phyloP scores from a whole-genome alignment of 2,888 invertebrate genomes.

The Copidosoma aretas region DNA sequence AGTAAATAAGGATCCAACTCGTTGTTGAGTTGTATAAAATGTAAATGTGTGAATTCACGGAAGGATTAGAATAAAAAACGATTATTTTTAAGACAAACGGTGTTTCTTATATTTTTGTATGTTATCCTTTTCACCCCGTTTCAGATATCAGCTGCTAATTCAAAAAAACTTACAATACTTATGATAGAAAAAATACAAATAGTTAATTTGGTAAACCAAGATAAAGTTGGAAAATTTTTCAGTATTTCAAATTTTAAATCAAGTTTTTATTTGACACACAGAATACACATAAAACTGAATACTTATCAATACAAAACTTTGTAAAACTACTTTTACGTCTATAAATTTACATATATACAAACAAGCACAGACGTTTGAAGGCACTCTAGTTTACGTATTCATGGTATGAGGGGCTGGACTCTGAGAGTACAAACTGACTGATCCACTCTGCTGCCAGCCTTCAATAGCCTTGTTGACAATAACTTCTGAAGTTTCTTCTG shows the following conservation, averaged over 20 bases:
- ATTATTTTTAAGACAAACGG: slow-evolving; percentile 59
- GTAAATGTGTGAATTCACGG: slow-evolving; percentile 56
- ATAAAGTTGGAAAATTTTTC: no score
- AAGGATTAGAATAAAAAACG: slow-evolving; percentile 60
- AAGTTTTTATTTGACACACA: no score
- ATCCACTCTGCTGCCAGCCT: slow-evolving; percentile 83
- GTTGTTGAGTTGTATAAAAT: slow-evolving; percentile 51
- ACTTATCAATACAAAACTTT: no score
- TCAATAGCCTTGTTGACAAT: slow-evolving; percentile 87
- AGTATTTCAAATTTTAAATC: background rate
- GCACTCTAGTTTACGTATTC: slow-evolving; percentile 27
- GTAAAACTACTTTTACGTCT: background rate
- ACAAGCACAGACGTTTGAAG: slow-evolving; percentile 8
- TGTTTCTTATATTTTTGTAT: background rate
- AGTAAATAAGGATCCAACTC: slow-evolving; percentile 47
- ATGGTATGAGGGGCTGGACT: slow-evolving; percentile 44
- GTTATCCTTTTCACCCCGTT: slow-evolving; percentile 1
- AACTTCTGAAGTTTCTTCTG: slow-evolving; percentile 81
- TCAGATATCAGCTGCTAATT: background rate
- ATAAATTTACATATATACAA: slow-evolving; percentile 19
- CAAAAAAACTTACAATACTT: no score
- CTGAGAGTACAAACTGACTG: slow-evolving; percentile 59
- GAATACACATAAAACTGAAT: no score
- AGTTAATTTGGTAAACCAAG: no score
- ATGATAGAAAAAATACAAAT: no score